Evolutionary conservation across 2,113 vertebrate genomes (phyloP).

Genomic region (Sturnira hondurensis): DNA sequence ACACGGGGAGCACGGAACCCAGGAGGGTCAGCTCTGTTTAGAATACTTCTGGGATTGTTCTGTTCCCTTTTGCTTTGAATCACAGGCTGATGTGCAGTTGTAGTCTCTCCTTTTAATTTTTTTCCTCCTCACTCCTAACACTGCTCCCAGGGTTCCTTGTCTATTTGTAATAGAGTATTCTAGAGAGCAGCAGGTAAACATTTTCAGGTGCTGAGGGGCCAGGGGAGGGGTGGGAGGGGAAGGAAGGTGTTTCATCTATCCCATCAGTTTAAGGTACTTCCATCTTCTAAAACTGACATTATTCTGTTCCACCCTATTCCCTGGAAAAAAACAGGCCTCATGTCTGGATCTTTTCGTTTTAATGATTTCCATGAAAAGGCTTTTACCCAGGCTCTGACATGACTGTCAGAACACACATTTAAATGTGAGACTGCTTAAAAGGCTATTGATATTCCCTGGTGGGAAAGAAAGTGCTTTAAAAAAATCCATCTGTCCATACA

Average conservation of each 20-base stretch:
- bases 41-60: constrained; percentile 50
- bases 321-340: constrained; percentile 57
- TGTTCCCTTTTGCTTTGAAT: constrained; percentile 63
- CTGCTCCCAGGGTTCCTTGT: not conserved
- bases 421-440: constrained; percentile 66
- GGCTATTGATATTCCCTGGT: constrained; percentile 64
- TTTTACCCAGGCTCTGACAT: constrained; percentile 61
- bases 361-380: constrained; percentile 56
- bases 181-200: not conserved
- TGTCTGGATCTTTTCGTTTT: constrained; percentile 69
- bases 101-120: not conserved
- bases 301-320: not conserved
- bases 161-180: constrained; percentile 15
- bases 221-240: not conserved
- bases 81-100: not conserved
- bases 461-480: constrained; percentile 55
- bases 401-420: constrained; percentile 67
- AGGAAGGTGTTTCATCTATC: not conserved
- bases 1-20: not conserved
- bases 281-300: constrained; percentile 49
- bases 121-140: not conserved
- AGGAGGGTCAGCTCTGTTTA: constrained; percentile 37
- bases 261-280: constrained; percentile 25
- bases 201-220: not conserved
- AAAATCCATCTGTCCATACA: constrained; percentile 57